These are phyloP conservation scores for Bos indicus DNA, from an alignment of 2,113 vertebrate genomes.

Conservation along the genomic window DNA sequence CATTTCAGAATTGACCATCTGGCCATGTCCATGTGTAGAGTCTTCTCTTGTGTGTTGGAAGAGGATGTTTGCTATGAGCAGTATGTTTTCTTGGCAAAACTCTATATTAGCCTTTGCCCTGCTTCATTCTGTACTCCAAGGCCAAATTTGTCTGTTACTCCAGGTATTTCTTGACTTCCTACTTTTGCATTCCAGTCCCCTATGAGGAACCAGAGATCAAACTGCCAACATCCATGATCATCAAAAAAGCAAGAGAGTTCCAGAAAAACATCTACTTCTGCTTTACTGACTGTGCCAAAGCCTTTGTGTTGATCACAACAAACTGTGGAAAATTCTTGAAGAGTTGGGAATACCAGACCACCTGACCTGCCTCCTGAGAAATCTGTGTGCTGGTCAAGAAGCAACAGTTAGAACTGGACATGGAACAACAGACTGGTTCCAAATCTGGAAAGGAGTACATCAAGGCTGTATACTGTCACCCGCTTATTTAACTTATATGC, in stretches of 20 bases:
- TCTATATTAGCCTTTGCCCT: background rate
- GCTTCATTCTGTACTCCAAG: background rate
- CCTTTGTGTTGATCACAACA: background rate
- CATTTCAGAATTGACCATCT: background rate
- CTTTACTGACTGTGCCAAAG: background rate
- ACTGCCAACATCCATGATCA: background rate
- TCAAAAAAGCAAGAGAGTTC: background rate
- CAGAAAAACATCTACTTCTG: background rate
- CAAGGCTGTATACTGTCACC: background rate
- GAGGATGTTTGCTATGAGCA: background rate
- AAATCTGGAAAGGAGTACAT: background rate
- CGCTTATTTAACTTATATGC: background rate
- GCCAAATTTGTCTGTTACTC: background rate
- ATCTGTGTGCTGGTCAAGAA: background rate
- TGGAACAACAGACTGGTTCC: background rate
- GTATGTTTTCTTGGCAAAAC: background rate
- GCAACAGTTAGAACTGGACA: background rate
- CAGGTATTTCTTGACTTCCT: background rate
- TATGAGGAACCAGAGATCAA: background rate
- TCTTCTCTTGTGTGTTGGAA: background rate
- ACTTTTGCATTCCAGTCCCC: background rate
- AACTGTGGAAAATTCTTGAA: background rate
- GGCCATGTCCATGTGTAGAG: background rate
- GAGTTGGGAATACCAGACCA: background rate
- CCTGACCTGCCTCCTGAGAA: background rate